These are phyloP conservation scores for Mechanitis messenoides DNA, from an alignment of 2,888 invertebrate species.

Conservation along the genomic window DNA sequence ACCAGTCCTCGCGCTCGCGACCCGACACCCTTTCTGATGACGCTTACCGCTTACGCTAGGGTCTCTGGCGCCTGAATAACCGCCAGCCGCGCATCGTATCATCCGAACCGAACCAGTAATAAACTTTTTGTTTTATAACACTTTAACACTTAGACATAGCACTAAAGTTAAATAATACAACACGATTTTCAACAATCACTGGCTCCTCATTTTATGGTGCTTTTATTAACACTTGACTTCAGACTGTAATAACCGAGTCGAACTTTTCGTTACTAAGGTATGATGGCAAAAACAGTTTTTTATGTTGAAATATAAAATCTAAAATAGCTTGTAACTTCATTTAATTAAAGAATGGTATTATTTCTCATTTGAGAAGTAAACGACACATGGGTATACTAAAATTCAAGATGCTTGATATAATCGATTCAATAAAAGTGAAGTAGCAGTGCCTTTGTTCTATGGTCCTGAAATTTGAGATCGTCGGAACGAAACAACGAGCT, in stretches of 20 bases:
- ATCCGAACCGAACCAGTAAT: conserved; percentile 42
- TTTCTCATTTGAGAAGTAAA: too few species aligned
- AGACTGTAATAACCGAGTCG: conserved; percentile 18
- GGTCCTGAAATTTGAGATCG: not conserved
- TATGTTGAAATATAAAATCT: too few species aligned
- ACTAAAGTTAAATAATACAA: conserved; percentile 8
- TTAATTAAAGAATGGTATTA: too few species aligned
- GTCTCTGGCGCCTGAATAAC: conserved; percentile 58
- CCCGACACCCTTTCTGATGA: conserved; percentile 73
- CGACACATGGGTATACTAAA: too few species aligned
- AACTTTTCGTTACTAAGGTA: conserved; percentile 22
- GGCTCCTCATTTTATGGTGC: conserved; percentile 26
- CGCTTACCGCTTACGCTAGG: conserved; percentile 52
- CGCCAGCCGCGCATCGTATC: conserved; percentile 65
- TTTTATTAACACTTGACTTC: conserved; percentile 11
- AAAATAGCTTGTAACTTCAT: too few species aligned
- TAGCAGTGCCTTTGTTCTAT: conserved; percentile 1
- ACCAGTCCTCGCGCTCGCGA: conserved; percentile 74
- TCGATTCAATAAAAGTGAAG: not conserved
- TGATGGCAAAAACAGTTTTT: too few species aligned
- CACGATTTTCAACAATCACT: conserved; percentile 21
- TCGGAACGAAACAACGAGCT: conserved; percentile 36
- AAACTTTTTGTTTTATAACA: conserved; percentile 28
- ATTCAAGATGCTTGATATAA: too few species aligned
- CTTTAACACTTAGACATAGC: conserved; percentile 23